Conservation (phyloP, 2,888 invertebrate genomes). For the Charanyca ferruginea region DNA sequence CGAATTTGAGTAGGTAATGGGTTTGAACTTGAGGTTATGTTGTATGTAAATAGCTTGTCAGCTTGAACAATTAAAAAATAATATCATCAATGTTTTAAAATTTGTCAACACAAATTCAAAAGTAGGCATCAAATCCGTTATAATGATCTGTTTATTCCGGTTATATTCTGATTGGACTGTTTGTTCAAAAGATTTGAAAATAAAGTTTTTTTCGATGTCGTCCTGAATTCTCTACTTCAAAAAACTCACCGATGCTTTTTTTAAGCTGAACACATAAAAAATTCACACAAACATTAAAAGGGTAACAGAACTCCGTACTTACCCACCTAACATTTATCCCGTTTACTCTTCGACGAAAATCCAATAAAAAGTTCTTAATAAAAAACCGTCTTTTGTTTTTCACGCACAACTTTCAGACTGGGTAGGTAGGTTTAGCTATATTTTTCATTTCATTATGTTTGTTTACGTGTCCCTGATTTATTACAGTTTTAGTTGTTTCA, state of each 20-base stretch:
- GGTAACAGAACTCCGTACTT: background rate
- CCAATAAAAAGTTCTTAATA: conserved; percentile 16
- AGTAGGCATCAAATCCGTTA: too few relatives aligned
- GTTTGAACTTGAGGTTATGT: conserved; percentile 12
- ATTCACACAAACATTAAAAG: background rate
- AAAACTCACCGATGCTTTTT: too few relatives aligned
- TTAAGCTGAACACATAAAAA: background rate
- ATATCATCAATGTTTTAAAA: too few relatives aligned
- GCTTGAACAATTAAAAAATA: background rate
- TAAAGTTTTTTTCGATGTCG: too few relatives aligned
- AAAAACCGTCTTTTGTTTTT: conserved; percentile 24
- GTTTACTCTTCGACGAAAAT: conserved; percentile 12
- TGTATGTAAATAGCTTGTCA: background rate
- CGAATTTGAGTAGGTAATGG: conserved; percentile 18
- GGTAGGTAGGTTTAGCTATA: conserved; percentile 7
- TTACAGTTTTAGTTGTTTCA: conserved; percentile 37
- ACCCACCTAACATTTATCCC: background rate
- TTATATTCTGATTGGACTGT: too few relatives aligned
- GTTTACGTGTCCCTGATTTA: conserved; percentile 55
- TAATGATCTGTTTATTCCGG: too few relatives aligned
- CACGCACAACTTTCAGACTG: conserved; percentile 3
- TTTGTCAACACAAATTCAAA: too few relatives aligned
- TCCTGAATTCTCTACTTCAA: too few relatives aligned
- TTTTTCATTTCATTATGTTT: conserved; percentile 55
- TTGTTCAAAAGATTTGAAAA: too few relatives aligned